Evolutionary conservation across 2,888 invertebrate species (phyloP).

Genomic region (Alsophila aescularia): DNA sequence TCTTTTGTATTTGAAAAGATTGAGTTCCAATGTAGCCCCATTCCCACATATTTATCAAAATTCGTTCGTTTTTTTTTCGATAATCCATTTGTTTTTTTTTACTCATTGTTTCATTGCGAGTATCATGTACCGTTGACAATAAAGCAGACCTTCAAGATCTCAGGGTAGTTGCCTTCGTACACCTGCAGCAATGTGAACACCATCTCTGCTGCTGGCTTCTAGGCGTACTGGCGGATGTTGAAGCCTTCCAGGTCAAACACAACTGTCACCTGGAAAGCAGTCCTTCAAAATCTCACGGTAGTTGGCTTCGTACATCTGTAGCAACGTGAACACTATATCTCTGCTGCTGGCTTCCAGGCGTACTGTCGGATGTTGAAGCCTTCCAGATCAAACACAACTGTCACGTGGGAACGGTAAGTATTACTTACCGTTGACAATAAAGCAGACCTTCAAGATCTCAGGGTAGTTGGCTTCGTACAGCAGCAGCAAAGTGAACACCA

Average conservation of each 20-base stretch:
- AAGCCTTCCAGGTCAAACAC: constrained; percentile 92
- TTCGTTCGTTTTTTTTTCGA: no score
- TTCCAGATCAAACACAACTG: constrained; percentile 90
- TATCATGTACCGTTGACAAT: constrained; percentile 90
- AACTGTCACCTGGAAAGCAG: constrained; percentile 87
- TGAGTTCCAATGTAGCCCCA: no score
- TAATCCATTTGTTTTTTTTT: no score
- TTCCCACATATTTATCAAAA: no score
- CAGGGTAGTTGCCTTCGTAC: constrained; percentile 93
- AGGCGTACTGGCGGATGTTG: constrained; percentile 91
- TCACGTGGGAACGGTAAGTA: constrained; percentile 78
- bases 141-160: constrained; percentile 91
- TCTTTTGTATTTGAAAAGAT: no score
- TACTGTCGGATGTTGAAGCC: constrained; percentile 91
- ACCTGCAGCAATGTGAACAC: constrained; percentile 92
- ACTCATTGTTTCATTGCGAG: no score
- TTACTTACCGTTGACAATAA: constrained; percentile 91
- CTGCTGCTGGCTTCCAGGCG: constrained; percentile 94
- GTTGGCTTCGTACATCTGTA: constrained; percentile 95
- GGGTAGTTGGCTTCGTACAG: no score
- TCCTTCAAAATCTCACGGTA: constrained; percentile 82
- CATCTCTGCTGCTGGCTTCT: constrained; percentile 94
- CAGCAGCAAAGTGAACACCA: no score
- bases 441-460: constrained; percentile 91
- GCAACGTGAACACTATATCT: constrained; percentile 91